A percentile compares a stretch with the other conserved stretches of the same genome.
Evolutionary conservation across 2,113 vertebrate genomes (phyloP).

Genomic region (Syrmaticus mikado): DNA sequence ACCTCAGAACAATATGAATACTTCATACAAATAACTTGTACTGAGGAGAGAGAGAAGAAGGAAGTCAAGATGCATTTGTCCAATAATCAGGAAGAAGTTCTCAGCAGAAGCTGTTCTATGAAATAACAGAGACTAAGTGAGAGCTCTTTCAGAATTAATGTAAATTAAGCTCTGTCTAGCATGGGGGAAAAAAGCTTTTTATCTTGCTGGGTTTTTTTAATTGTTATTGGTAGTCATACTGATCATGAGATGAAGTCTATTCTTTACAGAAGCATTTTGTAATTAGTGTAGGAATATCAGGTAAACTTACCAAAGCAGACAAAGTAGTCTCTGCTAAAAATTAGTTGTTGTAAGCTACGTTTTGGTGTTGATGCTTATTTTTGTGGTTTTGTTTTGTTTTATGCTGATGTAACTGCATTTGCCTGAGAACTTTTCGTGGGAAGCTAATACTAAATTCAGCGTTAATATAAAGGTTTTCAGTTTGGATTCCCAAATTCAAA

Average conservation of each 20-base stretch:
- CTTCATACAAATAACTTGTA: not conserved
- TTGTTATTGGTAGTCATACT: not conserved
- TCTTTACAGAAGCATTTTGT: not conserved
- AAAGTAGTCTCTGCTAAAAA: not conserved
- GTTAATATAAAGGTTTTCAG: not conserved
- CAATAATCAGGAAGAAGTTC: not conserved
- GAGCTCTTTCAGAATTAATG: slow-evolving; percentile 6
- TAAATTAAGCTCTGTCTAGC: not conserved
- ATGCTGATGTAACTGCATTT: not conserved
- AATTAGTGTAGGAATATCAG: not conserved
- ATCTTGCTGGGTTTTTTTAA: not conserved
- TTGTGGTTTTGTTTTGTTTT: not conserved
- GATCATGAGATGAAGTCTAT: not conserved
- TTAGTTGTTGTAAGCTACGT: not conserved
- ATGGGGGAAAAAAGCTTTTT: not conserved
- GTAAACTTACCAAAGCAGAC: not conserved
- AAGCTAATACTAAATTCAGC: not conserved
- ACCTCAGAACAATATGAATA: not conserved
- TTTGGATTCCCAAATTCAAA: not conserved
- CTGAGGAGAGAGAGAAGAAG: not conserved
- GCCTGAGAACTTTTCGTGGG: not conserved
- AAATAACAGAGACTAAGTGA: not conserved
- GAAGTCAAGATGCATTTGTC: not conserved
- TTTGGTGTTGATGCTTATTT: not conserved
- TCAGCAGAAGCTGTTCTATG: not conserved